Evolutionary conservation across 2,797 vertebrate genomes (phyloP).

Genomic region (Oryzias dopingdopingensis): DNA sequence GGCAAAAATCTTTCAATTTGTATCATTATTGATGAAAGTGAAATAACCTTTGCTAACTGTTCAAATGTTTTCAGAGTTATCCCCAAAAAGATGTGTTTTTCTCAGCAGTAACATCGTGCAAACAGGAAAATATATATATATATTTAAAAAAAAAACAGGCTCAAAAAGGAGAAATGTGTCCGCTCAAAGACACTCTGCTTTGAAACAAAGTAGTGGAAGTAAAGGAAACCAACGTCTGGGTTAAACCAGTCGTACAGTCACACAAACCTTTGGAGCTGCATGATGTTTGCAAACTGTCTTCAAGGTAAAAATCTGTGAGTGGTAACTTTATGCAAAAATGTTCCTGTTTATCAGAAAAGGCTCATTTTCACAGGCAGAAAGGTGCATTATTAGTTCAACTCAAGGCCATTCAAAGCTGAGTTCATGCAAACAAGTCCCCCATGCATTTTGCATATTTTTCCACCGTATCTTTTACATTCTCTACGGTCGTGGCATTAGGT

Average conservation of each 20-base stretch:
- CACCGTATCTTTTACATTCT: conserved; percentile 41
- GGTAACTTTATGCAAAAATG: conserved; percentile 37
- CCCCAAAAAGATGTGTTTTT: no score
- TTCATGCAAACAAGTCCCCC: conserved; percentile 54
- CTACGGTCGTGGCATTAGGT: conserved; percentile 8
- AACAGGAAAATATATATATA: no score
- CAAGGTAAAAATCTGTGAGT: neutral
- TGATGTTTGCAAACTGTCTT: neutral
- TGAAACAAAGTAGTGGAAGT: no score
- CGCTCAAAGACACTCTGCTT: no score
- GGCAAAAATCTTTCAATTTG: no score
- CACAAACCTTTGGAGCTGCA: neutral
- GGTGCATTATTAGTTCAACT: conserved; percentile 45
- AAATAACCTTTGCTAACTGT: no score
- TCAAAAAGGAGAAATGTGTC: no score
- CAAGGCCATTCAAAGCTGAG: conserved; percentile 38
- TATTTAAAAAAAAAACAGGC: no score
- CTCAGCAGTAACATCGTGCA: no score
- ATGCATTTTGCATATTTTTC: conserved; percentile 55
- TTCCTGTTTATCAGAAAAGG: conserved; percentile 53
- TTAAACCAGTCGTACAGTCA: neutral
- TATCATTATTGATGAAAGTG: no score
- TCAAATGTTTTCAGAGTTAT: no score
- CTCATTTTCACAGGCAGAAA: conserved; percentile 58
- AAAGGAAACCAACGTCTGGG: neutral